Percentiles rank a stretch among this genome's conserved stretches.
These are phyloP conservation scores for Calosoma granatense DNA, from an alignment of 1,140 invertebrate species.

Conservation along the genomic window DNA sequence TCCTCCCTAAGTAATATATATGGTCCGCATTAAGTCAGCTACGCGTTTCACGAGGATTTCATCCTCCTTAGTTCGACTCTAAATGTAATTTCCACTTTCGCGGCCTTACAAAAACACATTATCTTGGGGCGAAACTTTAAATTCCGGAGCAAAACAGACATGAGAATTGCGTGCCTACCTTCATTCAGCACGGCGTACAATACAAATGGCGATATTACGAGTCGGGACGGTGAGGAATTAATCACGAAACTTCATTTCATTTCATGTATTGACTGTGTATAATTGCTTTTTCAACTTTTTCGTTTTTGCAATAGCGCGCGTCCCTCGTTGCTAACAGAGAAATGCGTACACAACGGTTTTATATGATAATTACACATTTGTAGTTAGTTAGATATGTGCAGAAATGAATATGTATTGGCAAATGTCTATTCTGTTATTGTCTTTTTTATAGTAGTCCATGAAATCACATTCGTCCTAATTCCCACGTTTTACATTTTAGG, in stretches of 20 bases:
- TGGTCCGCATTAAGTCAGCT: background rate
- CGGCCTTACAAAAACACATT: conserved; percentile 7
- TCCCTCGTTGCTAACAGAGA: no score
- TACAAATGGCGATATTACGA: background rate
- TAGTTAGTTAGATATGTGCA: no score
- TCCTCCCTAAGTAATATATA: conserved; percentile 4
- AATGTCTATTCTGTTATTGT: no score
- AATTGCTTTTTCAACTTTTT: conserved; percentile 8
- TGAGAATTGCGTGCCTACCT: background rate
- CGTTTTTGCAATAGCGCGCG: no score
- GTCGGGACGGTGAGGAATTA: background rate
- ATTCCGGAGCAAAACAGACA: background rate
- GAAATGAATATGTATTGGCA: no score
- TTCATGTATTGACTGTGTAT: background rate
- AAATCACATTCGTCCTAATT: no score
- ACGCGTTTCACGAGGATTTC: background rate
- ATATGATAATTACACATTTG: no score
- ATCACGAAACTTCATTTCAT: background rate
- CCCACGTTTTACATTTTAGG: no score
- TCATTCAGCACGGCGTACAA: background rate
- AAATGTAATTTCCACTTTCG: conserved; percentile 6
- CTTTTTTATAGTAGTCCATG: no score
- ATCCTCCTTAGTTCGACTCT: conserved; percentile 5
- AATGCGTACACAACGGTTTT: no score
- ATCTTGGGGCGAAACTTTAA: background rate